Conservation (phyloP, 2,797 vertebrate species). For the Pterois miles region DNA sequence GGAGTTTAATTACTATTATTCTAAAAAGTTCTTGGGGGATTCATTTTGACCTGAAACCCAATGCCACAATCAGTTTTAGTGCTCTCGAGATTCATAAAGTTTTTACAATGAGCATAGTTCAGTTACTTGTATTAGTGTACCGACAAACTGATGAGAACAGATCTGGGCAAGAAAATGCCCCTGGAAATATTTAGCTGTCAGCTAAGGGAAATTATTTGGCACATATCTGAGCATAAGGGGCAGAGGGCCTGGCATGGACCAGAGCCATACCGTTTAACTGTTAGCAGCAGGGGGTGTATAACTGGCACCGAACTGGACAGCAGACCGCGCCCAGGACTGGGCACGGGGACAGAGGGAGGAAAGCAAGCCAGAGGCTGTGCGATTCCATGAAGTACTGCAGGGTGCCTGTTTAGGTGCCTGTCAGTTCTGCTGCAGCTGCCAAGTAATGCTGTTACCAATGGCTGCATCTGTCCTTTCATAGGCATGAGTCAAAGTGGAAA, state of each 20-base stretch:
- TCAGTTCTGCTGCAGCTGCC: constrained; percentile 44
- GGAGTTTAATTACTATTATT: not conserved
- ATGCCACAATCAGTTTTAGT: not conserved
- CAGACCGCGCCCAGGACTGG: constrained; percentile 68
- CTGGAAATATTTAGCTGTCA: constrained; percentile 49
- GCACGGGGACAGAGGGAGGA: constrained; percentile 74
- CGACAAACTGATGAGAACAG: constrained; percentile 19
- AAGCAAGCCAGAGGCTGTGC: constrained; percentile 49
- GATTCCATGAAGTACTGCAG: constrained; percentile 36
- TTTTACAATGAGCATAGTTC: not conserved
- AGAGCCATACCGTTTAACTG: constrained; percentile 63
- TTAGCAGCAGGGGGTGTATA: constrained; percentile 48
- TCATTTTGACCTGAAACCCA: not conserved
- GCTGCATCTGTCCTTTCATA: constrained; percentile 47
- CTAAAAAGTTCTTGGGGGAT: not conserved
- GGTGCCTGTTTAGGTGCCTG: constrained; percentile 59
- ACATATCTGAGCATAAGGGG: constrained; percentile 30
- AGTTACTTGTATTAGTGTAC: constrained; percentile 5
- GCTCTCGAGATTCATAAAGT: not conserved
- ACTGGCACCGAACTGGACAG: constrained; percentile 58
- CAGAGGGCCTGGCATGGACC: constrained; percentile 50
- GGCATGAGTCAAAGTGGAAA: constrained; percentile 9
- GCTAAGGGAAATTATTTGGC: constrained; percentile 53
- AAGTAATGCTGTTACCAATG: constrained; percentile 38
- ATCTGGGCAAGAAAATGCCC: constrained; percentile 19